These are phyloP conservation scores for Sericinus montela DNA, from an alignment of 2,888 invertebrate species.

Conservation along the genomic window DNA sequence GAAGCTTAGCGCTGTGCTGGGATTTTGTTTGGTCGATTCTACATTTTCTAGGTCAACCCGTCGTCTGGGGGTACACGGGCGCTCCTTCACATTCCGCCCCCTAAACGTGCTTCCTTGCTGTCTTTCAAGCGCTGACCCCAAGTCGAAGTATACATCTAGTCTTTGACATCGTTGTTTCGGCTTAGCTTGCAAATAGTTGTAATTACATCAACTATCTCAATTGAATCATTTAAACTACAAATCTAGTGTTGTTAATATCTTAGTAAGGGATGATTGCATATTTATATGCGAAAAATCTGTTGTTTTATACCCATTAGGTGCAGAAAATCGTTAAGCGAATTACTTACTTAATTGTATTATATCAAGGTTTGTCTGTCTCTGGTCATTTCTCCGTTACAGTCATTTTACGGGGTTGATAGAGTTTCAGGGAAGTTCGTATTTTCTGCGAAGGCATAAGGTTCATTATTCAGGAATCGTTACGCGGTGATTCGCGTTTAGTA, in stretches of 20 bases:
- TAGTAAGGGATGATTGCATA: neutral
- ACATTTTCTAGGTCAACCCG: conserved; percentile 17
- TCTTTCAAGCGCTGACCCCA: conserved; percentile 17
- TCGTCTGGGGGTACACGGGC: conserved; percentile 6
- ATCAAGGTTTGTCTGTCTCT: conserved; percentile 8
- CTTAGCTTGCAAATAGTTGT: conserved; percentile 2
- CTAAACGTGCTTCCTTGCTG: conserved; percentile 17
- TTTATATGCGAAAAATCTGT: neutral
- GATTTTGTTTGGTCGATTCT: conserved; percentile 20
- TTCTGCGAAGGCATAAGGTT: conserved; percentile 4
- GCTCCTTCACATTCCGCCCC: conserved; percentile 16
- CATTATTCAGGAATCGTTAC: neutral
- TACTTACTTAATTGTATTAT: conserved; percentile 13
- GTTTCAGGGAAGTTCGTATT: neutral
- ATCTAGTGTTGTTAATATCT: too few species aligned
- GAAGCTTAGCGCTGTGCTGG: conserved; percentile 2
- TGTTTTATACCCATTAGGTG: neutral
- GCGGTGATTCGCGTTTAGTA: conserved; percentile 11
- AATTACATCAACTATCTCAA: neutral
- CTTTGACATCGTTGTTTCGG: conserved; percentile 7
- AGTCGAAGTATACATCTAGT: conserved; percentile 8
- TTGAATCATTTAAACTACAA: too few species aligned
- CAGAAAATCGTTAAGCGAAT: conserved; percentile 6
- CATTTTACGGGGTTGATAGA: neutral
- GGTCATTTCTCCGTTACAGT: conserved; percentile 2